A percentile compares a stretch with the other conserved stretches of the same genome.
Conservation (phyloP, 2,888 invertebrate genomes). For the Scaeva pyrastri region DNA sequence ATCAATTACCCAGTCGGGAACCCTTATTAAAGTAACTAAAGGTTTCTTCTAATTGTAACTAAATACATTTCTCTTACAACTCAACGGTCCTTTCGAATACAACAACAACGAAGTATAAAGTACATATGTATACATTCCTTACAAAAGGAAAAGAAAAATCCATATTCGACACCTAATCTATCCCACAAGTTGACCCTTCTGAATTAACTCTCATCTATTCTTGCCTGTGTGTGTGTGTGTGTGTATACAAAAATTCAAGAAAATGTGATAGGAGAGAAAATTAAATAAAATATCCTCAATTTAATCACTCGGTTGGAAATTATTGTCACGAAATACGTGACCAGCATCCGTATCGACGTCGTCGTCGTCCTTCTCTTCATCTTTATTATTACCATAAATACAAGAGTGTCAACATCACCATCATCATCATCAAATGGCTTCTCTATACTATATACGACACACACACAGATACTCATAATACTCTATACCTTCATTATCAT, state of each 20-base stretch:
- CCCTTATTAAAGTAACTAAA: background rate
- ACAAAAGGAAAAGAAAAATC: background rate
- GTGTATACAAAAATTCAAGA: background rate
- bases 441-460: background rate
- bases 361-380: background rate
- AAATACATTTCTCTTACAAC: no score
- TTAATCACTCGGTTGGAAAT: conserved; percentile 65
- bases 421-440: conserved; percentile 18
- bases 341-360: conserved; percentile 51
- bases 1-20: conserved; percentile 19
- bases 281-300: conserved; percentile 64
- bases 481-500: conserved; percentile 34
- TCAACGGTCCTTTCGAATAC: background rate
- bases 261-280: conserved; percentile 34
- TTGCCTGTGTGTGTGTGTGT: background rate
- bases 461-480: background rate
- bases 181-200: background rate
- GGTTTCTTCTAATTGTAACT: background rate
- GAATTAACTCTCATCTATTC: background rate
- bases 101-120: background rate
- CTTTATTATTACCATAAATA: conserved; percentile 17
- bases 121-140: background rate
- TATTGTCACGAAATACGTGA: conserved; percentile 69
- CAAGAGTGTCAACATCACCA: conserved; percentile 43
- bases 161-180: conserved; percentile 11